phyloP scores from a whole-genome alignment of 1,140 invertebrate genomes.

The Calliphora vicina region DNA sequence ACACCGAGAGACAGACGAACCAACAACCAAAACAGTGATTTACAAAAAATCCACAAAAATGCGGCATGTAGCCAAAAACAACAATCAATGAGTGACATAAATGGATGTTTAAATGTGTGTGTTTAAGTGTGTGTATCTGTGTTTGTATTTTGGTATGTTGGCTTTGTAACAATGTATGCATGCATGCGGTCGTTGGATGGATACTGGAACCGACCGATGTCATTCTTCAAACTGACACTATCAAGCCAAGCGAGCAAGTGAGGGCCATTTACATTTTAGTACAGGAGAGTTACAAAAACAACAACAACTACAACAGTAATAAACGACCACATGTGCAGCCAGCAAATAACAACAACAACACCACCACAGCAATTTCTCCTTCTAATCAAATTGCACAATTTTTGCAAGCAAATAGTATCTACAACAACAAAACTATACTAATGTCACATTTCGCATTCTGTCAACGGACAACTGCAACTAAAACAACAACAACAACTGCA shows the following conservation, averaged over 20 bases:
- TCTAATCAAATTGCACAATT: slow-evolving; percentile 31
- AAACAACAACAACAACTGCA: slow-evolving; percentile 11
- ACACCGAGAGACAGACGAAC: background rate
- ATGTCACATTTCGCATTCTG: slow-evolving; percentile 30
- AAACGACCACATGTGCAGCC: background rate
- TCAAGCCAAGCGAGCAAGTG: slow-evolving; percentile 19
- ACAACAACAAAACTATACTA: slow-evolving; percentile 18
- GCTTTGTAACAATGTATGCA: slow-evolving; percentile 18
- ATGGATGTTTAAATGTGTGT: background rate
- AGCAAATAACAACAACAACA: background rate
- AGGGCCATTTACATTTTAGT: slow-evolving; percentile 24
- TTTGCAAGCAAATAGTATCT: background rate
- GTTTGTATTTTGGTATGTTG: background rate
- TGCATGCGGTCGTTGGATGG: background rate
- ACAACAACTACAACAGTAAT: background rate
- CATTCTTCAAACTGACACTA: slow-evolving; percentile 35
- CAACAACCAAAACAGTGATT: slow-evolving; percentile 22
- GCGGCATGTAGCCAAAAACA: background rate
- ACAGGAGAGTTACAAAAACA: background rate
- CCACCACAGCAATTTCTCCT: background rate
- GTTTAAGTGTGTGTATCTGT: too few relatives aligned
- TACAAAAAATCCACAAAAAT: slow-evolving; percentile 3
- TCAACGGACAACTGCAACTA: slow-evolving; percentile 15
- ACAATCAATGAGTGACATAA: background rate
- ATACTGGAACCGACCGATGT: background rate